These are phyloP conservation scores for Archocentrus centrarchus DNA, from an alignment of 2,113 vertebrate genomes.

Conservation along the genomic window DNA sequence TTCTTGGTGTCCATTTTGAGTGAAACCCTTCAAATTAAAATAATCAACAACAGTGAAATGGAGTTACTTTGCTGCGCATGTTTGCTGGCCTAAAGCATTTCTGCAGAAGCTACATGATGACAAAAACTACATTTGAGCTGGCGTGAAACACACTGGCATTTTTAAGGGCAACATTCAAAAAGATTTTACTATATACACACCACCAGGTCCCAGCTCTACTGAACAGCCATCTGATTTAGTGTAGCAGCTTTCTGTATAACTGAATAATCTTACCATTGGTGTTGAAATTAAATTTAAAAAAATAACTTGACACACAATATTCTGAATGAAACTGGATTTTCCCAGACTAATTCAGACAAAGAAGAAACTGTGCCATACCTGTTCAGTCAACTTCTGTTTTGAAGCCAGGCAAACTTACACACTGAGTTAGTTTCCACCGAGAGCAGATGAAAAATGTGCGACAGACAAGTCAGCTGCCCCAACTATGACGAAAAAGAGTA, in stretches of 20 bases:
- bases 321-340: neutral
- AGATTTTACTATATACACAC: neutral
- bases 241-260: neutral
- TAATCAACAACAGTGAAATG: neutral
- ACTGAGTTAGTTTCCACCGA: neutral
- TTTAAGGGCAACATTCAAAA: too few species aligned
- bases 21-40: slow-evolving; percentile 14
- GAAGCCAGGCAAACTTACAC: neutral
- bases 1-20: slow-evolving; percentile 78
- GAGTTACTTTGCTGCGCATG: neutral
- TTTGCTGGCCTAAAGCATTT: neutral
- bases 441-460: neutral
- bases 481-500: slow-evolving; percentile 35
- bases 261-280: too few species aligned
- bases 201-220: neutral
- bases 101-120: fast-evolving
- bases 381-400: neutral
- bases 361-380: slow-evolving; percentile 47
- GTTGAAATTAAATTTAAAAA: neutral
- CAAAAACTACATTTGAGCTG: neutral
- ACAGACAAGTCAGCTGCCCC: slow-evolving; percentile 21
- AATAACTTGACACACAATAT: neutral
- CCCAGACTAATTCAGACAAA: neutral
- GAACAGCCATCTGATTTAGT: neutral
- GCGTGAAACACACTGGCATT: neutral